Conservation (phyloP, 2,113 vertebrate species). For the Lepisosteus oculatus region DNA sequence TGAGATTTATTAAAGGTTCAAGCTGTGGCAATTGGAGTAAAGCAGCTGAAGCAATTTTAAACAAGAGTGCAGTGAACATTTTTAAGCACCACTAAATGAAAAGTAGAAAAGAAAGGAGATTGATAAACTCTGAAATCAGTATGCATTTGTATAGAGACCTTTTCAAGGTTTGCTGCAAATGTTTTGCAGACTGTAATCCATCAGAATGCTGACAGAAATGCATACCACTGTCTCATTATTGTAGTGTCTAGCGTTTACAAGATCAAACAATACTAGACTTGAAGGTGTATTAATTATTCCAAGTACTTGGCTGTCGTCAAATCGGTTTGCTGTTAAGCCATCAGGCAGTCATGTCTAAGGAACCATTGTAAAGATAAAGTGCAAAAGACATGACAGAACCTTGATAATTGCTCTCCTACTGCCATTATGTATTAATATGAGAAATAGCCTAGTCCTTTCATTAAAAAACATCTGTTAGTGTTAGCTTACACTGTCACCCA, state of each 20-base stretch:
- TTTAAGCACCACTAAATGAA: background rate
- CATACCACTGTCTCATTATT: background rate
- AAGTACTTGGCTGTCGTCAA: background rate
- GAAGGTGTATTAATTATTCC: background rate
- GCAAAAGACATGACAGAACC: background rate
- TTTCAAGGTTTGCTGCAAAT: background rate
- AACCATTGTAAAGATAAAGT: background rate
- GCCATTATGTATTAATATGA: background rate
- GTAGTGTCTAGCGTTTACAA: background rate
- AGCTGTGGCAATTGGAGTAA: background rate
- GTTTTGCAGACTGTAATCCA: background rate
- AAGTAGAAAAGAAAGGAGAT: background rate
- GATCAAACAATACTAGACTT: background rate
- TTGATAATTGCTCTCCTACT: background rate
- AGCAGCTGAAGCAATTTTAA: background rate
- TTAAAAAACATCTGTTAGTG: background rate
- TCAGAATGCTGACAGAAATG: background rate
- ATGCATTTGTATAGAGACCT: background rate
- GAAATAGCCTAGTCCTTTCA: background rate
- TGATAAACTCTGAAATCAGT: background rate
- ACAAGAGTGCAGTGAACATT: background rate
- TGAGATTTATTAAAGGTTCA: background rate
- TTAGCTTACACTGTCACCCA: background rate
- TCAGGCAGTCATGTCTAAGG: background rate
- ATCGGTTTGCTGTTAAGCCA: background rate